A percentile compares a stretch with the other conserved stretches of the same genome.
Evolutionary conservation across 2,113 vertebrate genomes (phyloP).

Genomic region (Origma solitaria): DNA sequence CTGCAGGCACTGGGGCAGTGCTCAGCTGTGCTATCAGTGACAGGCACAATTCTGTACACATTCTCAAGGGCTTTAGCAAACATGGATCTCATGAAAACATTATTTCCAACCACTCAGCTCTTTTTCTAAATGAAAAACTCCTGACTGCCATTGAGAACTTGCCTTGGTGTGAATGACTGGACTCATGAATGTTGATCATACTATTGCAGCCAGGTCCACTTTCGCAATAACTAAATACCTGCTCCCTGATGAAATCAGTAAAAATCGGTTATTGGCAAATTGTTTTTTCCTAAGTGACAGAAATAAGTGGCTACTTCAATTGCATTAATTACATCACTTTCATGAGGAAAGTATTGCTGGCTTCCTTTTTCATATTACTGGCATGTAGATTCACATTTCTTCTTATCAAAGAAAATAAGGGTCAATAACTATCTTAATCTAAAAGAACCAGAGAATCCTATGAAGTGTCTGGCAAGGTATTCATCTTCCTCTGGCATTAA

Average conservation of each 20-base stretch:
- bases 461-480: neutral
- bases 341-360: neutral
- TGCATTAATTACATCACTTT: neutral
- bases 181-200: neutral
- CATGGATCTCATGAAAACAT: neutral
- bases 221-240: neutral
- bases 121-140: neutral
- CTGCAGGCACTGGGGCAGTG: neutral
- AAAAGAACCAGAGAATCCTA: neutral
- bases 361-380: neutral
- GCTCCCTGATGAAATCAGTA: neutral
- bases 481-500: neutral
- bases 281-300: neutral
- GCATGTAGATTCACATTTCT: neutral
- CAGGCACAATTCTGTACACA: neutral
- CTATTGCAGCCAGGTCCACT: neutral
- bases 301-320: neutral
- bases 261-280: neutral
- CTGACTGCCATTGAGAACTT: neutral
- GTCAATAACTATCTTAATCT: neutral
- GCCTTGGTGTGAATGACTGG: neutral
- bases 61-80: neutral
- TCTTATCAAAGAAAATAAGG: neutral
- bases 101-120: neutral
- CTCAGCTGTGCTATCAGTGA: neutral